Percentiles rank a stretch among this genome's conserved stretches.
phyloP scores from a whole-genome alignment of 2,888 invertebrate species.

The Cinara cedri region DNA sequence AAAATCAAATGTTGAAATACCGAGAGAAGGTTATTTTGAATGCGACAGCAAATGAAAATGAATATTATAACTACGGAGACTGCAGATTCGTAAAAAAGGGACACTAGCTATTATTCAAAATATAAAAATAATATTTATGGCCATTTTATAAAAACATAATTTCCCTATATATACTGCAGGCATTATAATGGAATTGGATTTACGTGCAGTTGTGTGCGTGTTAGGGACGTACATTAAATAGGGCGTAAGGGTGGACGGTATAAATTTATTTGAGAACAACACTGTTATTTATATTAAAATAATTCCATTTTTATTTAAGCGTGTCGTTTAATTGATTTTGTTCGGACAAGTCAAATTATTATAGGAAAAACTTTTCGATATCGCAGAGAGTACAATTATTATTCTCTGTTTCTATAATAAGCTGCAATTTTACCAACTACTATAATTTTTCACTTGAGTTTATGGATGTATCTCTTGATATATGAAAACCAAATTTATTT shows the following conservation, averaged over 20 bases:
- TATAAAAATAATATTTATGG: slow-evolving; percentile 22
- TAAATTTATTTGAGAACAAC: neutral
- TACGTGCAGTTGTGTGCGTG: neutral
- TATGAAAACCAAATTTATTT: too few relatives aligned
- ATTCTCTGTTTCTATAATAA: too few relatives aligned
- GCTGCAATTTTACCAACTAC: too few relatives aligned
- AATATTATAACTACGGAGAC: neutral
- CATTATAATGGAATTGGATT: slow-evolving; percentile 12
- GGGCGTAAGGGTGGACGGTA: slow-evolving; percentile 9
- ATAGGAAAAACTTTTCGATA: neutral
- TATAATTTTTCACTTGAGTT: too few relatives aligned
- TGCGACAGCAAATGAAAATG: neutral
- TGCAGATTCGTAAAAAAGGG: neutral
- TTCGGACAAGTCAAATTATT: neutral
- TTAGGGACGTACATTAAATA: slow-evolving; percentile 26
- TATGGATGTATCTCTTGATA: too few relatives aligned
- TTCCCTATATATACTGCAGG: neutral
- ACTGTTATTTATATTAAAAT: slow-evolving; percentile 28
- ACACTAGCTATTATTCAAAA: slow-evolving; percentile 3
- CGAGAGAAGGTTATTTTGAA: neutral
- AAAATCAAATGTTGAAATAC: too few relatives aligned
- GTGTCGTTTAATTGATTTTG: slow-evolving; percentile 5
- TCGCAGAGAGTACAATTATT: neutral
- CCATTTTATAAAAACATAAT: slow-evolving; percentile 26
- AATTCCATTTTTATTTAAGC: slow-evolving; percentile 22